A percentile compares a stretch with the other conserved stretches of the same genome.
phyloP scores from a whole-genome alignment of 2,888 invertebrate species.

The Ypsolopha sequella region DNA sequence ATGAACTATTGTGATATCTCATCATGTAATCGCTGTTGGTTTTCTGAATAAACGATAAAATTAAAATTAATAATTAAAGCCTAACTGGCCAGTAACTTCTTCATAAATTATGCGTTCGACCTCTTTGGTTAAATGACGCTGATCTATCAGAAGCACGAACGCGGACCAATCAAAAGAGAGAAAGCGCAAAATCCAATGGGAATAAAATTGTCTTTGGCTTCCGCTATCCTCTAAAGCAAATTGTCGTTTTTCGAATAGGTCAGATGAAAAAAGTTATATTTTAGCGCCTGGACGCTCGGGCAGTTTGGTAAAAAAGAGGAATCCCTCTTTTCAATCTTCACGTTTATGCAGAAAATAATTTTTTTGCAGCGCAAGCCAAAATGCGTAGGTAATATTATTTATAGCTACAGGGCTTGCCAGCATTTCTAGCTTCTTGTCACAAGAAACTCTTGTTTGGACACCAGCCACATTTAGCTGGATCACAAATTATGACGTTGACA shows the following conservation, averaged over 20 bases:
- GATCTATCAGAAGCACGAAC: too few species aligned
- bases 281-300: too few species aligned
- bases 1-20: background rate
- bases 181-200: too few species aligned
- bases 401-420: constrained; percentile 9
- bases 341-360: background rate
- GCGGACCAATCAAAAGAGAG: too few species aligned
- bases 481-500: background rate
- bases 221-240: too few species aligned
- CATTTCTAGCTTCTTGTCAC: background rate
- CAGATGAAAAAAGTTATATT: too few species aligned
- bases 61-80: too few species aligned
- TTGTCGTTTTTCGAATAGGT: background rate
- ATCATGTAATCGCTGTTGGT: background rate
- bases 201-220: too few species aligned
- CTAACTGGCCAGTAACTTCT: too few species aligned
- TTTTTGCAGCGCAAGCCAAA: constrained; percentile 11
- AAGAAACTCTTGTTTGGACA: constrained; percentile 11
- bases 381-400: constrained; percentile 15
- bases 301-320: background rate
- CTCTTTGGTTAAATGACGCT: too few species aligned
- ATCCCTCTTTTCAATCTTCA: background rate
- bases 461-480: constrained; percentile 9
- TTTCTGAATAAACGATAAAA: too few species aligned
- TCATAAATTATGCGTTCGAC: too few species aligned